A percentile compares a stretch with the other conserved stretches of the same genome.
Evolutionary conservation across 2,797 vertebrate species (phyloP).

Genomic region (Loriculus beryllinus): DNA sequence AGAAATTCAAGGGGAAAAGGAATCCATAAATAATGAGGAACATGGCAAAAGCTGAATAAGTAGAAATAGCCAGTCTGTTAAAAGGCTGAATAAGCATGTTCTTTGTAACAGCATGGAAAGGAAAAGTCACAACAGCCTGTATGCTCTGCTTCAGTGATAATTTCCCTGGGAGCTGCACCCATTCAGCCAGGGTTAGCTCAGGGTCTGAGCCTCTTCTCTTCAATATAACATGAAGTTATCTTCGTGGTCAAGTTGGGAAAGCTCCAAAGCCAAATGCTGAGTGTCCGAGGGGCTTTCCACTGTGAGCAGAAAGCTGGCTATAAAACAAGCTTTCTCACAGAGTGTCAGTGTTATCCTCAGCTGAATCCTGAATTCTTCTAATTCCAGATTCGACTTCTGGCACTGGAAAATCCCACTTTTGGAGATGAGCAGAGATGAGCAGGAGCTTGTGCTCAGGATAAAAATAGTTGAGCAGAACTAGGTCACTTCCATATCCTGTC

Average conservation of each 20-base stretch:
- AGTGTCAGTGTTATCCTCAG: neutral
- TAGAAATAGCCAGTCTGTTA: slow-evolving; percentile 18
- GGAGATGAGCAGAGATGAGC: neutral
- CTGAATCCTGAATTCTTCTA: neutral
- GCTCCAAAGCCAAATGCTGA: neutral
- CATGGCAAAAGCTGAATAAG: slow-evolving; percentile 56
- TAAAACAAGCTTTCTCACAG: neutral
- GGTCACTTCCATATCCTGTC: neutral
- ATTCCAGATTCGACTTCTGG: neutral
- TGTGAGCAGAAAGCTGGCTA: neutral
- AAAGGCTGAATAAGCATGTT: slow-evolving; percentile 55
- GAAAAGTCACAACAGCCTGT: slow-evolving; percentile 2
- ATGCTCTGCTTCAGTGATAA: slow-evolving; percentile 1
- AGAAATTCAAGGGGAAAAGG: slow-evolving; percentile 27
- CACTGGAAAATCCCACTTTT: neutral
- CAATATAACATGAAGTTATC: neutral
- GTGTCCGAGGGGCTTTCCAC: neutral
- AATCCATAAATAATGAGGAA: slow-evolving; percentile 46
- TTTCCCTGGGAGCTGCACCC: slow-evolving; percentile 21
- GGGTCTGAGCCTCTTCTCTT: neutral
- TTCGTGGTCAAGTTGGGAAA: neutral
- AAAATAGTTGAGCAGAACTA: neutral
- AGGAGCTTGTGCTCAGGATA: neutral
- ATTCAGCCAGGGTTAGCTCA: neutral
- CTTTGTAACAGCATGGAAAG: slow-evolving; percentile 26